Base-by-base conservation (phyloP, 2,888 invertebrate species). In the Netelia inedita region DNA sequence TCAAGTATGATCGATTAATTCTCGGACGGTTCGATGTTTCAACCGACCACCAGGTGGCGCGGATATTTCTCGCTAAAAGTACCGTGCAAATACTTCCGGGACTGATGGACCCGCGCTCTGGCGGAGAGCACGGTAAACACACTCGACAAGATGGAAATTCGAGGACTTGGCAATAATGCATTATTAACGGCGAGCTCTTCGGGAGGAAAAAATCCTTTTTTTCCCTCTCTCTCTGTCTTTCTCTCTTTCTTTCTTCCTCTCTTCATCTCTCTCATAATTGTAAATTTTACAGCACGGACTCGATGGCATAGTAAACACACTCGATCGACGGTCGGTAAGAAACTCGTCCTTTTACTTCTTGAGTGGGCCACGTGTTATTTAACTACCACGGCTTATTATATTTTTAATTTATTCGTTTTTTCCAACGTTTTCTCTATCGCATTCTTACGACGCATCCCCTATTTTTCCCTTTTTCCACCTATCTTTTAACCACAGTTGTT, bases 231-330 rank as follows among this genome's bases (percentile, higher is more conserved):
- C 5, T 28, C 28, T 28, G 3, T 0, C 28, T 28, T 28, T 28
- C 28, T 28, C 5, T 28, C 28, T 28, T 28, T 0, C 28, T 28
- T 28, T 28, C 28, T 28, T 28, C 28, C 28, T 28, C 28, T 28
- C 28, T 28, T 28, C 5, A 28, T 43, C 19, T 61, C 28, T 46
- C 55, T 35, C 5, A 10, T 1, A 43, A 43, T n/a, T 14, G 59
- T 53, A 79, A 79, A 61, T 50, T 46, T 41, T 35, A 46, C 41
- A 41, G 35, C 50, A 21, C 50, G 43, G 43, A 23, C 57, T 76
- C 76, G 43, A 68, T 46, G 68, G 68, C 68, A 76, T 46, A 57
- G 68, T 57, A 76, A 76, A 76, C 68, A 68, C 43, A 55, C 14
- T 43, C 16, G 66, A 66, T 43, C 43, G 43, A 76, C 23, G 43